phyloP scores from a whole-genome alignment of 2,888 invertebrate species.

The Drosophila paramelanica region DNA sequence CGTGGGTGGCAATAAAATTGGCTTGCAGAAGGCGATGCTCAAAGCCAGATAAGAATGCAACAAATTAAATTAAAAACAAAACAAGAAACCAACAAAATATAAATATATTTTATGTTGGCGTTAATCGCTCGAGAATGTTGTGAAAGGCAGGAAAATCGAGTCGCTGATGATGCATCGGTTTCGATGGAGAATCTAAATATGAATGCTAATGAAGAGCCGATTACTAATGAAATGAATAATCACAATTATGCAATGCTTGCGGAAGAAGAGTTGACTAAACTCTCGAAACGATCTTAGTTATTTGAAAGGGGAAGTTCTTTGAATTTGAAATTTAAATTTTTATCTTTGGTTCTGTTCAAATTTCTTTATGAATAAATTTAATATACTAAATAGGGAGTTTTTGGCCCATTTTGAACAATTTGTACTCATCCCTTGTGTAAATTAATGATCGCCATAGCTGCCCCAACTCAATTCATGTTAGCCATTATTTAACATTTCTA shows the following conservation, averaged over 20 bases:
- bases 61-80: conserved; percentile 10
- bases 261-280: conserved; percentile 48
- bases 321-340: neutral
- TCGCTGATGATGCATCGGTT: conserved; percentile 42
- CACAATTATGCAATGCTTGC: conserved; percentile 38
- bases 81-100: conserved; percentile 39
- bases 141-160: conserved; percentile 64
- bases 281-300: conserved; percentile 20
- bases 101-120: conserved; percentile 54
- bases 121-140: conserved; percentile 67
- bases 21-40: conserved; percentile 12
- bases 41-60: conserved; percentile 47
- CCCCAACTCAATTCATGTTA: conserved; percentile 33
- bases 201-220: conserved; percentile 49
- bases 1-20: conserved; percentile 63
- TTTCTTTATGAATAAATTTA: neutral
- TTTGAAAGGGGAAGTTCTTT: conserved; percentile 14
- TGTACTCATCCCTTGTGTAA: too few species aligned
- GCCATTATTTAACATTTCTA: conserved; percentile 26
- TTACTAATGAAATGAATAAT: conserved; percentile 45
- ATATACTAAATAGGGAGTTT: neutral
- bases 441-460: neutral
- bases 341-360: neutral
- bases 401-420: neutral
- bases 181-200: conserved; percentile 14